phyloP scores from a whole-genome alignment of 2,888 invertebrate genomes.

The Oligia strigilis region DNA sequence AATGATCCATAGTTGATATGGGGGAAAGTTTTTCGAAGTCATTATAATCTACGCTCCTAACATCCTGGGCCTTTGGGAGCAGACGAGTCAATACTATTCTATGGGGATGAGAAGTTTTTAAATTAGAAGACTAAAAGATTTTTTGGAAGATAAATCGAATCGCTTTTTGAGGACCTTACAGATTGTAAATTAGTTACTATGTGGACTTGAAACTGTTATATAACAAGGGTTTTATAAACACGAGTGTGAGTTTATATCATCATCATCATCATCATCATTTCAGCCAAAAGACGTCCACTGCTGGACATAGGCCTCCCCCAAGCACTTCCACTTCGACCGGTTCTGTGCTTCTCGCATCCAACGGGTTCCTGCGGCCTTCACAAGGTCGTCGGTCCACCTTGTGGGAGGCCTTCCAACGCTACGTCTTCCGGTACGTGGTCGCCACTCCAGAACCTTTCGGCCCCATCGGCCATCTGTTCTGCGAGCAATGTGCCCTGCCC shows the following conservation, averaged over 20 bases:
- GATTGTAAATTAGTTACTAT: background rate
- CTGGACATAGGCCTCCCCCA: too few species aligned
- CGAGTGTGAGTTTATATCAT: background rate
- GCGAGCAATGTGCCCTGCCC: too few species aligned
- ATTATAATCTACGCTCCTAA: conserved; percentile 37
- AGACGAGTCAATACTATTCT: conserved; percentile 30
- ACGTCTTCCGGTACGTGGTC: too few species aligned
- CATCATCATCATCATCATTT: too few species aligned
- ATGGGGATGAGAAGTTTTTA: conserved; percentile 4
- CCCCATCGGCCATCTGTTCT: too few species aligned
- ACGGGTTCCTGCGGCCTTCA: too few species aligned
- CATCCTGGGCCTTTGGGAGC: conserved; percentile 22
- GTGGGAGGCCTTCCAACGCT: too few species aligned
- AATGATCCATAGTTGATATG: conserved; percentile 47
- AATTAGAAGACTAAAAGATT: background rate
- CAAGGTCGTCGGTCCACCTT: too few species aligned
- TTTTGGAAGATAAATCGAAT: background rate
- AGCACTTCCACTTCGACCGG: too few species aligned
- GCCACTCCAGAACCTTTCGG: too few species aligned
- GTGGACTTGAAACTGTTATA: background rate
- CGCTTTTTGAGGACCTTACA: background rate
- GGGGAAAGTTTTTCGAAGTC: conserved; percentile 48
- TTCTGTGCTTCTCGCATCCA: too few species aligned
- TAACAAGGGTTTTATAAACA: background rate
- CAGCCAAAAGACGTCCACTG: too few species aligned